Conservation (phyloP, 1,140 invertebrate species). For the Brachionus plicatilis region DNA sequence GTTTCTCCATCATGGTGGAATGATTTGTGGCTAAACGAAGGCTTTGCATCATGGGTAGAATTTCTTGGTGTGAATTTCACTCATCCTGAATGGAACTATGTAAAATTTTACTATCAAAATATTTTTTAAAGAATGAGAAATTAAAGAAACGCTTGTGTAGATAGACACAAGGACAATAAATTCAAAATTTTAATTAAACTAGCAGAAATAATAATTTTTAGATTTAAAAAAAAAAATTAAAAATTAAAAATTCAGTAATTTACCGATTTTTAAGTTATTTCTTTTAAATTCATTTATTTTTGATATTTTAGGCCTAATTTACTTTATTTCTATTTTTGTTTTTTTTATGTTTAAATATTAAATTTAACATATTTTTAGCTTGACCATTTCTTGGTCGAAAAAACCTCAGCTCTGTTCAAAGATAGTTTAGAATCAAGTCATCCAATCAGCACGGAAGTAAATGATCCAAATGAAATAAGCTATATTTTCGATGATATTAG, state of each 20-base stretch:
- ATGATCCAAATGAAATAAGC: constrained; percentile 45
- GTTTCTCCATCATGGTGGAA: constrained; percentile 58
- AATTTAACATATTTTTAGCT: background rate
- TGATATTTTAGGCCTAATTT: too few species aligned
- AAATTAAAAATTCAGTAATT: too few species aligned
- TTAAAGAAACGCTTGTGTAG: too few species aligned
- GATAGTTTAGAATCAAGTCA: constrained; percentile 50
- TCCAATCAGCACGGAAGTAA: constrained; percentile 52
- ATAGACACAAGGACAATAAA: too few species aligned
- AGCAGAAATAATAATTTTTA: too few species aligned
- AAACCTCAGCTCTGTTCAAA: background rate
- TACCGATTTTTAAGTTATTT: too few species aligned
- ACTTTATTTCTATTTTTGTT: too few species aligned
- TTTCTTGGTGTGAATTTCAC: constrained; percentile 57
- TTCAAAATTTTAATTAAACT: too few species aligned
- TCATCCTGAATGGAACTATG: constrained; percentile 62
- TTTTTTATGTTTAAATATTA: too few species aligned
- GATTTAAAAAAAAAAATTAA: too few species aligned
- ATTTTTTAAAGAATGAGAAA: background rate
- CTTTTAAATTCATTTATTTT: too few species aligned
- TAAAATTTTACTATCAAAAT: constrained; percentile 2
- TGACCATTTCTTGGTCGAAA: constrained; percentile 38
- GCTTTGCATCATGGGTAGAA: constrained; percentile 58
- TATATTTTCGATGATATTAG: constrained; percentile 12
- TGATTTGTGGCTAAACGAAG: constrained; percentile 60